Conservation (phyloP, 2,113 vertebrate genomes). For the Crotalus horridus region DNA sequence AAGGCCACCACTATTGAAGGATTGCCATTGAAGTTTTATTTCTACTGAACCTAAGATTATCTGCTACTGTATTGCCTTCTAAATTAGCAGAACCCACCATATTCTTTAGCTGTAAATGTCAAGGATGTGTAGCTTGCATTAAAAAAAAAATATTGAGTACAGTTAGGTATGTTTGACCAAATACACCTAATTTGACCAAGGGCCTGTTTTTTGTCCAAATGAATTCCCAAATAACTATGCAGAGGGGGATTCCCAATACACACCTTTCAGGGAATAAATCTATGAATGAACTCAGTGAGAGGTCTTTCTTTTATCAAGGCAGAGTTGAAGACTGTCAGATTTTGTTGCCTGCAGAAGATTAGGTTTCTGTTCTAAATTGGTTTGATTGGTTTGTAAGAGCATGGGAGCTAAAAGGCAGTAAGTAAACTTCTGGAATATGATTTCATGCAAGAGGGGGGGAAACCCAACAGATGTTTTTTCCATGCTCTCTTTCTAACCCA, state of each 20-base stretch:
- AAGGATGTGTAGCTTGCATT: not conserved
- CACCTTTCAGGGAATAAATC: slow-evolving; percentile 12
- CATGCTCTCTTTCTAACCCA: not conserved
- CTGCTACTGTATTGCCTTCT: not conserved
- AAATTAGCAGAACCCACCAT: not conserved
- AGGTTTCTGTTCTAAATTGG: slow-evolving; percentile 7
- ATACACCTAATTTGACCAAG: not conserved
- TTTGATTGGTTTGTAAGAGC: slow-evolving; percentile 47
- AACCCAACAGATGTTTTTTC: not conserved
- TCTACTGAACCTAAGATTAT: not conserved
- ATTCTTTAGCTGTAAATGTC: slow-evolving; percentile 4
- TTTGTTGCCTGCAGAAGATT: slow-evolving; percentile 12
- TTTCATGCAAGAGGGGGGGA: not conserved
- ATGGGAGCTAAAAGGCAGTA: slow-evolving; percentile 53
- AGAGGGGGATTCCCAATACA: not conserved
- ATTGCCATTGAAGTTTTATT: not conserved
- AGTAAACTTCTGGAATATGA: slow-evolving; percentile 47
- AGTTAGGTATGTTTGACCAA: not conserved
- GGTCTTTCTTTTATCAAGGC: not conserved
- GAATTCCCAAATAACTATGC: slow-evolving; percentile 31
- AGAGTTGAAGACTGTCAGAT: not conserved
- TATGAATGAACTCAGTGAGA: slow-evolving; percentile 4
- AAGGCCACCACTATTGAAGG: slow-evolving; percentile 16
- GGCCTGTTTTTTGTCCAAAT: not conserved
- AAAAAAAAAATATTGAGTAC: not conserved